A percentile compares a stretch with the other conserved stretches of the same genome.
These are phyloP conservation scores for Pseudoatta argentina DNA, from an alignment of 1,140 invertebrate genomes.

Conservation along the genomic window DNA sequence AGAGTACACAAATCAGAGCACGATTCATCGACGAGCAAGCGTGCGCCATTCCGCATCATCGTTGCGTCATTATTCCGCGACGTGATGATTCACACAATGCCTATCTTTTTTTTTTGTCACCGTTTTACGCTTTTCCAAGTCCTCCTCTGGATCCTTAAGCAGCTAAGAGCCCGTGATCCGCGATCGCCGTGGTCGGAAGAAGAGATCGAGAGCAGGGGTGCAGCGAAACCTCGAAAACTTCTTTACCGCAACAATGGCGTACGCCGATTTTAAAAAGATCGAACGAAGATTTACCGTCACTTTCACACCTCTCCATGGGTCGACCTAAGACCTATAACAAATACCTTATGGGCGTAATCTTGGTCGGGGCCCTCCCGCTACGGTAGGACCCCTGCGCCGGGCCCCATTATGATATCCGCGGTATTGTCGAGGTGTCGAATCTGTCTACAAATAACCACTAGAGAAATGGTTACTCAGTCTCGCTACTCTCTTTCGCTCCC, in stretches of 20 bases:
- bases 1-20: slow-evolving; percentile 24
- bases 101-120: slow-evolving; percentile 15
- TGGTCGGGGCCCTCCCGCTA: slow-evolving; percentile 58
- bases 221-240: slow-evolving; percentile 80
- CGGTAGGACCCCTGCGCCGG: slow-evolving; percentile 63
- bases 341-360: slow-evolving; percentile 85
- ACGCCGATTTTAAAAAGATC: slow-evolving; percentile 84
- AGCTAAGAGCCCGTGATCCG: slow-evolving; percentile 79
- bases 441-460: slow-evolving; percentile 86
- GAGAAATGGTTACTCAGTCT: slow-evolving; percentile 81
- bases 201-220: slow-evolving; percentile 59
- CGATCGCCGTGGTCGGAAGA: slow-evolving; percentile 67
- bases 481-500: slow-evolving; percentile 69
- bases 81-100: slow-evolving; percentile 60
- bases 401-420: slow-evolving; percentile 83
- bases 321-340: slow-evolving; percentile 81
- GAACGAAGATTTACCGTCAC: slow-evolving; percentile 81
- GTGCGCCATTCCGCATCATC: slow-evolving; percentile 56
- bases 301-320: slow-evolving; percentile 83
- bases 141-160: slow-evolving; percentile 76
- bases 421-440: slow-evolving; percentile 86
- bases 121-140: slow-evolving; percentile 58
- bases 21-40: slow-evolving; percentile 44
- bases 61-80: slow-evolving; percentile 50
- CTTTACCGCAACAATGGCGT: slow-evolving; percentile 84